A percentile compares a stretch with the other conserved stretches of the same genome.
These are phyloP conservation scores for Eupristina koningsbergeri DNA, from an alignment of 1,140 invertebrate genomes.

Conservation along the genomic window DNA sequence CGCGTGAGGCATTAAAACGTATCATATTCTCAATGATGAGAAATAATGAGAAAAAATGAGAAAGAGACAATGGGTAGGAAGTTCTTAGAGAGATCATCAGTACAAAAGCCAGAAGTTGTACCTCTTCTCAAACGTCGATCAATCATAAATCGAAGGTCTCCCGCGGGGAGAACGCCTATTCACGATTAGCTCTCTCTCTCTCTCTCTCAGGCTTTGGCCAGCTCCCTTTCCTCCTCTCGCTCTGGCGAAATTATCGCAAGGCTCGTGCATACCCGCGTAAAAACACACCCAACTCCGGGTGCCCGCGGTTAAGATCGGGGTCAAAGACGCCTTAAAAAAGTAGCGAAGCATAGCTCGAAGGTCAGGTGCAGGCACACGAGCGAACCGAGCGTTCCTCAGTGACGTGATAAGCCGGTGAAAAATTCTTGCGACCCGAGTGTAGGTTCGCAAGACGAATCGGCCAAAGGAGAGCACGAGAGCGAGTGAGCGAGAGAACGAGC, in stretches of 20 bases:
- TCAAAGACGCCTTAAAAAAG: neutral
- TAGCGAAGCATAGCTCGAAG: neutral
- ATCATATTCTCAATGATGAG: too few species aligned
- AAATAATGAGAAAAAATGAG: too few species aligned
- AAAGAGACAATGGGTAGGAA: too few species aligned
- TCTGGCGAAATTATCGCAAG: neutral
- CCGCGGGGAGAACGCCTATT: too few species aligned
- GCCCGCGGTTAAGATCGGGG: neutral
- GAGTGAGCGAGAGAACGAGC: neutral
- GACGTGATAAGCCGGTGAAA: constrained; percentile 48
- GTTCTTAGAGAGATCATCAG: too few species aligned
- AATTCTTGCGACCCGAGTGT: constrained; percentile 27
- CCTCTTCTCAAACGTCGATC: too few species aligned
- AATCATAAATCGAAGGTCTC: too few species aligned
- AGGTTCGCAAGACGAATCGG: constrained; percentile 31
- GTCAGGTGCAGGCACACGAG: constrained; percentile 46
- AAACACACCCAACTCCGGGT: neutral
- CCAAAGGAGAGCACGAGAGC: neutral
- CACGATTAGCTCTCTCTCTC: constrained; percentile 45
- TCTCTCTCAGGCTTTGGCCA: neutral
- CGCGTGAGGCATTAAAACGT: too few species aligned
- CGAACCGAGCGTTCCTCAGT: constrained; percentile 52
- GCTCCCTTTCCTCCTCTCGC: neutral
- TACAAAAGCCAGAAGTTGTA: too few species aligned
- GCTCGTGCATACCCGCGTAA: neutral